Conservation (phyloP, 1,140 invertebrate species). For the Geopemphigus sp. region DNA sequence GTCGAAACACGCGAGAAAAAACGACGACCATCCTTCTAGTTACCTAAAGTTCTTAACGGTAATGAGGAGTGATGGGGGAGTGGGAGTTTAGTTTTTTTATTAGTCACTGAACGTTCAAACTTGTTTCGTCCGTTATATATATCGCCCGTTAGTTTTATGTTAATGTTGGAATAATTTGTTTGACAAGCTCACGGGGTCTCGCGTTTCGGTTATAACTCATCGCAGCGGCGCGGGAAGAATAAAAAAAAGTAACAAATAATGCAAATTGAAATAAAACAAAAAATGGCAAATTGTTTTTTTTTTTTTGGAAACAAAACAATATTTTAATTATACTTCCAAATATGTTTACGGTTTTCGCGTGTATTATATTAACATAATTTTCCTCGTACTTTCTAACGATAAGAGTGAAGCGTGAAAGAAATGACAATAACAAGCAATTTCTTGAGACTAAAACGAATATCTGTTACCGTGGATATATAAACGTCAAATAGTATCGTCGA, state of each 20-base stretch:
- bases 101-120: slow-evolving; percentile 13
- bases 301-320: not conserved
- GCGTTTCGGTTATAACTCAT: not conserved
- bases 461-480: no score
- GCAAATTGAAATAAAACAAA: slow-evolving; percentile 13
- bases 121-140: not conserved
- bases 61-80: no score
- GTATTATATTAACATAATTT: not conserved
- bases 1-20: no score
- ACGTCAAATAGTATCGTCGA: no score
- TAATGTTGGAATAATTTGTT: slow-evolving; percentile 13
- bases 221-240: not conserved
- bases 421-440: not conserved
- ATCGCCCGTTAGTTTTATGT: not conserved
- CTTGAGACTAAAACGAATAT: no score
- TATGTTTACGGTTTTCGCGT: not conserved
- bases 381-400: no score
- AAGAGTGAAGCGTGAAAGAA: not conserved
- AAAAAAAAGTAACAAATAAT: slow-evolving; percentile 18
- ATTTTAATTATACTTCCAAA: slow-evolving; percentile 17
- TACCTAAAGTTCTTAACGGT: no score
- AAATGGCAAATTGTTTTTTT: slow-evolving; percentile 17
- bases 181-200: slow-evolving; percentile 10
- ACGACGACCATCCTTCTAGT: no score
- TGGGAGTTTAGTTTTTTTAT: no score